Conservation (phyloP, 2,797 vertebrate genomes). For the Falco novaeseelandiae region DNA sequence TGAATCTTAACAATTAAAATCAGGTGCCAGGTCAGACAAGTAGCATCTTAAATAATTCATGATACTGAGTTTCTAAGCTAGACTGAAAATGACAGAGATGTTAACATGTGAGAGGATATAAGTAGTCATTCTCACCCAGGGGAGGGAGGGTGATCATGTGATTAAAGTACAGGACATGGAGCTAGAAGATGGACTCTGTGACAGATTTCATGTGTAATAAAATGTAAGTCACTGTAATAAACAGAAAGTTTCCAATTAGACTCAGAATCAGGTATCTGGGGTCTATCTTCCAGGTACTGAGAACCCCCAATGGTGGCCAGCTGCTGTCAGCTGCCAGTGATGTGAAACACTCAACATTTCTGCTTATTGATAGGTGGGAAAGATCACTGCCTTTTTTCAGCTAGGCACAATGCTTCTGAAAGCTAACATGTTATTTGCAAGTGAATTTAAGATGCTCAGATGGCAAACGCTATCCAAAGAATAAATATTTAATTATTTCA, state of each 20-base stretch:
- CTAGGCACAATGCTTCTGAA: not conserved
- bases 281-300: not conserved
- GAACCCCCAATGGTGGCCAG: not conserved
- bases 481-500: not conserved
- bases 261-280: not conserved
- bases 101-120: not conserved
- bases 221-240: not conserved
- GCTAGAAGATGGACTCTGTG: not conserved
- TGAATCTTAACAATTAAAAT: constrained; percentile 53
- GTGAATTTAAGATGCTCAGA: not conserved
- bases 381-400: not conserved
- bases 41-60: constrained; percentile 50
- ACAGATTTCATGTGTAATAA: not conserved
- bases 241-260: not conserved
- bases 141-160: not conserved
- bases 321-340: not conserved
- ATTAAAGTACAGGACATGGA: not conserved
- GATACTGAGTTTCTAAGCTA: constrained; percentile 50
- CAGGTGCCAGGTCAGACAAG: constrained; percentile 44
- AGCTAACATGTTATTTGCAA: not conserved
- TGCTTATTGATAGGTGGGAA: not conserved
- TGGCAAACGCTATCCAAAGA: not conserved
- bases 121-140: not conserved
- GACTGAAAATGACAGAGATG: constrained; percentile 62
- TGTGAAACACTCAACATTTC: not conserved